These are phyloP conservation scores for Eupithecia insigniata DNA, from an alignment of 2,888 invertebrate species.

Conservation along the genomic window DNA sequence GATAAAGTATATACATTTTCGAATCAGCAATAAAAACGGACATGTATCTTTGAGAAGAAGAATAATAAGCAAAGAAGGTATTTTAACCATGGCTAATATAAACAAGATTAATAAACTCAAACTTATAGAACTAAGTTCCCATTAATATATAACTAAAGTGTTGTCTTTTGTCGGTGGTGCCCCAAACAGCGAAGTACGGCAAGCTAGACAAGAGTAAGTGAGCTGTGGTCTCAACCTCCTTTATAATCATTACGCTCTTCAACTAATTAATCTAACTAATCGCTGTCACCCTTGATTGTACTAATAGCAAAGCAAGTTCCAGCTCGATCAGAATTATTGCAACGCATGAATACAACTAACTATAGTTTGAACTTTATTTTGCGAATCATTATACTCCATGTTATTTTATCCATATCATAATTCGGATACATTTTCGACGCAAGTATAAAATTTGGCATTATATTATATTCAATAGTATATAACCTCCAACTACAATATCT, in stretches of 20 bases:
- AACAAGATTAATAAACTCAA: slow-evolving; percentile 22
- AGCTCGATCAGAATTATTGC: slow-evolving; percentile 65
- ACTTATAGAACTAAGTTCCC: slow-evolving; percentile 9
- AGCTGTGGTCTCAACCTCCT: slow-evolving; percentile 83
- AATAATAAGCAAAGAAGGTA: slow-evolving; percentile 21
- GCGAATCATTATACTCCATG: slow-evolving; percentile 51
- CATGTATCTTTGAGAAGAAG: not conserved
- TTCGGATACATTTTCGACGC: slow-evolving; percentile 58
- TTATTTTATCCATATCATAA: slow-evolving; percentile 27
- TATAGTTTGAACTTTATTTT: slow-evolving; percentile 59
- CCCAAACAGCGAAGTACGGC: slow-evolving; percentile 82
- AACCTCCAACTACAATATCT: not conserved
- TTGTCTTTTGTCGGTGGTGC: slow-evolving; percentile 85
- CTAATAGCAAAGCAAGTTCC: slow-evolving; percentile 71
- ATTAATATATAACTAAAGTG: slow-evolving; percentile 71
- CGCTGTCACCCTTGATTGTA: slow-evolving; percentile 73
- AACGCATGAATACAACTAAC: slow-evolving; percentile 74
- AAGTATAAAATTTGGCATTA: not conserved
- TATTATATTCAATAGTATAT: not conserved
- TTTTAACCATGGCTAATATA: slow-evolving; percentile 30
- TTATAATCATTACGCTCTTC: slow-evolving; percentile 75
- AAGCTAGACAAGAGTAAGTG: slow-evolving; percentile 82
- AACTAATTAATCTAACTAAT: slow-evolving; percentile 75
- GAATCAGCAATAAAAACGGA: not conserved
- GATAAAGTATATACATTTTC: not conserved